Percentiles rank a stretch among this genome's conserved stretches.
phyloP scores from a whole-genome alignment of 2,888 invertebrate genomes.

The Drosophila sordidapex region DNA sequence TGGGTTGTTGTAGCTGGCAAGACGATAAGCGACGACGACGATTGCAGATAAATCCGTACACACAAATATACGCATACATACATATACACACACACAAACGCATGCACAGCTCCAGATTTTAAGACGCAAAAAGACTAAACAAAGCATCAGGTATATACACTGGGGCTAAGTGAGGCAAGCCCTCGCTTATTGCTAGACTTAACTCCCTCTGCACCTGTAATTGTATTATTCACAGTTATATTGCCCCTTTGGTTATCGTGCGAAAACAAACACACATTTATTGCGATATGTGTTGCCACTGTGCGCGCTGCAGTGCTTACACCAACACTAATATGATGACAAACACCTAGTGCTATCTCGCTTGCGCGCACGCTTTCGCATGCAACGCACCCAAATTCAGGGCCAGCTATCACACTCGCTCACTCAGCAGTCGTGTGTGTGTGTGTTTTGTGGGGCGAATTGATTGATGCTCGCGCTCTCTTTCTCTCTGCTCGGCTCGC shows the following conservation, averaged over 20 bases:
- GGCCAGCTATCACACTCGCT: slow-evolving; percentile 60
- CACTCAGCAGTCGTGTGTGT: slow-evolving; percentile 33
- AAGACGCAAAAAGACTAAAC: slow-evolving; percentile 74
- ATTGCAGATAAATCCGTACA: slow-evolving; percentile 68
- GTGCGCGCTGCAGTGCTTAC: slow-evolving; percentile 66
- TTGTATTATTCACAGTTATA: slow-evolving; percentile 42
- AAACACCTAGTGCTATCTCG: slow-evolving; percentile 37
- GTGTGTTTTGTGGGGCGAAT: slow-evolving; percentile 53
- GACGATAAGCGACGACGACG: slow-evolving; percentile 64
- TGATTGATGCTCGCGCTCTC: slow-evolving; percentile 54
- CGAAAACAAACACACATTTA: slow-evolving; percentile 49
- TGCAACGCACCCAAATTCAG: slow-evolving; percentile 75
- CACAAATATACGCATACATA: neutral
- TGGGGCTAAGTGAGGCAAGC: slow-evolving; percentile 7
- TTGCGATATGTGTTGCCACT: slow-evolving; percentile 52
- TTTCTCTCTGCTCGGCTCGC: slow-evolving; percentile 45
- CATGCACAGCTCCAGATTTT: slow-evolving; percentile 36
- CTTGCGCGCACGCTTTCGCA: slow-evolving; percentile 45
- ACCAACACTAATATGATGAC: slow-evolving; percentile 28
- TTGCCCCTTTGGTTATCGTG: slow-evolving; percentile 51
- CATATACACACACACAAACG: slow-evolving; percentile 13
- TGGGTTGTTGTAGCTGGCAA: slow-evolving; percentile 49
- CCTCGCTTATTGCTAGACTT: slow-evolving; percentile 31
- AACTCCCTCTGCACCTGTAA: slow-evolving; percentile 30
- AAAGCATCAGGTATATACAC: slow-evolving; percentile 47